Evolutionary conservation across 2,888 invertebrate genomes (phyloP).

Genomic region (Machimus atricapillus): DNA sequence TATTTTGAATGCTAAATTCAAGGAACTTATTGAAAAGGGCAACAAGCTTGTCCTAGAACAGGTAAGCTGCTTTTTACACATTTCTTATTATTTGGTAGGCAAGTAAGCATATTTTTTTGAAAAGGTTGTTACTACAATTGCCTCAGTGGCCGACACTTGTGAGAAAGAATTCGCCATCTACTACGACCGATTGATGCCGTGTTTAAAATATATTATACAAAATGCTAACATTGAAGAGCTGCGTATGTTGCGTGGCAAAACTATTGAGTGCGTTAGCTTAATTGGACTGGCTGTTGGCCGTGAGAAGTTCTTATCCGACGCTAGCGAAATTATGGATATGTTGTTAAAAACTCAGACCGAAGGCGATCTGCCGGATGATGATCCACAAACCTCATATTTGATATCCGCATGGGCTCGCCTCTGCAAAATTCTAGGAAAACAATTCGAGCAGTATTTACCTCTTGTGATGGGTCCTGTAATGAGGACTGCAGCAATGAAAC

Average conservation of each 20-base stretch:
- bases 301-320: slow-evolving; percentile 88
- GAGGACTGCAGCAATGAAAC: slow-evolving; percentile 86
- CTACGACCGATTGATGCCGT: slow-evolving; percentile 93
- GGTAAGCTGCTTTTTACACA: slow-evolving; percentile 52
- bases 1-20: slow-evolving; percentile 90
- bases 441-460: slow-evolving; percentile 88
- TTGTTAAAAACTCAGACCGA: slow-evolving; percentile 89
- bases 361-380: slow-evolving; percentile 87
- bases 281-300: slow-evolving; percentile 89
- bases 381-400: slow-evolving; percentile 96
- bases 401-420: slow-evolving; percentile 99
- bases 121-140: slow-evolving; percentile 92
- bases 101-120: not conserved
- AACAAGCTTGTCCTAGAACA: slow-evolving; percentile 97
- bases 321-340: slow-evolving; percentile 95
- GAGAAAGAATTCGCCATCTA: slow-evolving; percentile 95
- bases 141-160: slow-evolving; percentile 97
- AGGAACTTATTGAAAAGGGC: slow-evolving; percentile 92
- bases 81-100: not conserved
- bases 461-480: slow-evolving; percentile 90
- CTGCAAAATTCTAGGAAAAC: slow-evolving; percentile 89
- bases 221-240: slow-evolving; percentile 89
- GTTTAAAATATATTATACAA: slow-evolving; percentile 95
- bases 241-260: slow-evolving; percentile 93
- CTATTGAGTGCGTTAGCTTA: slow-evolving; percentile 98